These are phyloP conservation scores for Drosophila varians DNA, from an alignment of 1,140 invertebrate species.

Conservation along the genomic window DNA sequence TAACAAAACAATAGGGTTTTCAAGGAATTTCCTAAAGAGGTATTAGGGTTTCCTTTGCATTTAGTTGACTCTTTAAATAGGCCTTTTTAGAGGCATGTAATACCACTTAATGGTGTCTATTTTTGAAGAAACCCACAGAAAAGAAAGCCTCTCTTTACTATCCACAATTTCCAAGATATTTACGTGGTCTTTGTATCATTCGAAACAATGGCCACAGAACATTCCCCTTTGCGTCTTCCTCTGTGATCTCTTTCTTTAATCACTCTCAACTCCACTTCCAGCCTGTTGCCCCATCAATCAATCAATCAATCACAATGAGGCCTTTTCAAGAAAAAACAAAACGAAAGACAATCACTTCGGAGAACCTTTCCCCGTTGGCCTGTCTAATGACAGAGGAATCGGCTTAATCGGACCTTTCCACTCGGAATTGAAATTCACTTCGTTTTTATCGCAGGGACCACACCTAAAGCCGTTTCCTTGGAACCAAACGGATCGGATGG, in stretches of 20 bases:
- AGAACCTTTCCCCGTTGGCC: constrained; percentile 22
- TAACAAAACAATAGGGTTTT: background rate
- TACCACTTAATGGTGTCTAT: background rate
- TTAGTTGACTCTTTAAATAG: no score
- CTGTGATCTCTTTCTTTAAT: constrained; percentile 34
- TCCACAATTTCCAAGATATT: constrained; percentile 13
- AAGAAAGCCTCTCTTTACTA: background rate
- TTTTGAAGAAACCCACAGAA: background rate
- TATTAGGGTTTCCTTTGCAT: background rate
- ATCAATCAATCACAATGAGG: constrained; percentile 38
- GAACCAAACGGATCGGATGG: constrained; percentile 7
- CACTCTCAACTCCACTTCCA: constrained; percentile 26
- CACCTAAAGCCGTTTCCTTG: constrained; percentile 21
- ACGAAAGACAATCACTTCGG: constrained; percentile 21
- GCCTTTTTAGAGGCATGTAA: no score
- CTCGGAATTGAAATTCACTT: constrained; percentile 45
- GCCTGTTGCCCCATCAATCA: constrained; percentile 34
- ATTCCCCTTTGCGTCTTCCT: constrained; percentile 1
- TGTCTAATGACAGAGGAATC: constrained; percentile 48
- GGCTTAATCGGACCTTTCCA: constrained; percentile 55
- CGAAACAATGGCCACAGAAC: constrained; percentile 7
- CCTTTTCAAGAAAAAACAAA: constrained; percentile 3
- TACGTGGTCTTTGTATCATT: background rate
- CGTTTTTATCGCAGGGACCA: constrained; percentile 49
- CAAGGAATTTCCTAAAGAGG: background rate